A percentile compares a stretch with the other conserved stretches of the same genome.
These are phyloP conservation scores for Phorcus lineatus DNA, from an alignment of 2,888 invertebrate species.

Conservation along the genomic window DNA sequence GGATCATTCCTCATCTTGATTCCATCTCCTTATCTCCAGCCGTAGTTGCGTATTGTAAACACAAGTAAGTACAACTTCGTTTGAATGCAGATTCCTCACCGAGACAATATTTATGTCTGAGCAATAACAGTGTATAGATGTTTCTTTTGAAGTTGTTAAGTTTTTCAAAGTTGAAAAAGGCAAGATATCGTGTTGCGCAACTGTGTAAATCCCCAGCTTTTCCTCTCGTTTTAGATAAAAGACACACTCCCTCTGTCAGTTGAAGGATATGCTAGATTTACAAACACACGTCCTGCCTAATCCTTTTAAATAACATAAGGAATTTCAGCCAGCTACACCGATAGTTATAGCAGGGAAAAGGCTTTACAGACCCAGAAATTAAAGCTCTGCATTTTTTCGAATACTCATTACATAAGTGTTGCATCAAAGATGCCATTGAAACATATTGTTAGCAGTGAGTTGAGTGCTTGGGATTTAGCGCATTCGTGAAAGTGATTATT, in stretches of 20 bases:
- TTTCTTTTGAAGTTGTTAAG: slow-evolving; percentile 19
- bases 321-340: slow-evolving; percentile 2
- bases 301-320: slow-evolving; percentile 20
- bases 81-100: neutral
- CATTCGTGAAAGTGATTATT: no score
- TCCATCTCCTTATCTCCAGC: neutral
- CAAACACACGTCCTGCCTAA: slow-evolving; percentile 7
- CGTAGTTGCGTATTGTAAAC: neutral
- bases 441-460: no score
- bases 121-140: slow-evolving; percentile 22
- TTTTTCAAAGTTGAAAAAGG: neutral
- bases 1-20: slow-evolving; percentile 13
- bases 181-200: slow-evolving; percentile 2
- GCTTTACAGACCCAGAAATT: neutral
- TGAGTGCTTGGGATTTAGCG: no score
- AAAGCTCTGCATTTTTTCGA: neutral
- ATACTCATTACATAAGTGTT: no score
- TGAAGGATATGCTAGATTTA: neutral
- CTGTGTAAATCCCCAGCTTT: neutral
- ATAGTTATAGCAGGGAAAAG: neutral
- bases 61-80: neutral
- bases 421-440: no score
- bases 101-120: slow-evolving; percentile 14
- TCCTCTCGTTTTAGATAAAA: neutral
- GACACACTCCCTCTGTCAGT: neutral